Base-by-base conservation (phyloP, 1,140 invertebrate genomes). In the Physella acuta region DNA sequence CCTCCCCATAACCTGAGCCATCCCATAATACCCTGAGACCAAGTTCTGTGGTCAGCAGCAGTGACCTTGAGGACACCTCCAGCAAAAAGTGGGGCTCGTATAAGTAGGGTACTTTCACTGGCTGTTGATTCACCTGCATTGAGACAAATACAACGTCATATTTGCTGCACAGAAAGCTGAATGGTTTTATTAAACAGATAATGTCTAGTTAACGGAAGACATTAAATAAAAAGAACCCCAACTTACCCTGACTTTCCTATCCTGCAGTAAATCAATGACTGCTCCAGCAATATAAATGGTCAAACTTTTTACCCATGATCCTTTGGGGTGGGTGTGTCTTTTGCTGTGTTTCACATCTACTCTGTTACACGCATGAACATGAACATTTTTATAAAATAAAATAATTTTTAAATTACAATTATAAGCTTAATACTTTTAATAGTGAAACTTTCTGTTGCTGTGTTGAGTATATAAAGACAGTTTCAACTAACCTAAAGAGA, bases 271-370 rank as follows among this genome's bases (percentile, higher is more conserved):
- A 36, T 78, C 74, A 20, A 84, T 73, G 26, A 72, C 69, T 30
- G 70, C 62, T 3, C 76, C 73, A 63, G 73, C 80, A 52, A 90
- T 84, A 83, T 90, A 92, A 0, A 97, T 86, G 0, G 93, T 92
- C 8, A 95, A 90, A 14, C 93, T 92, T 81, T 94, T 92, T 0
- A 93, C 94, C 91, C 92, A 94, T 0, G 93, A 91, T n/a, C 93
- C 94, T 65, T 89, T 89, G 73, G 88, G 89, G 5, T 90, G 90
- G 55, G 88, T 88, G 66, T 75, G 75, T 51, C 92, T 86, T 1
- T 90, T 91, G 81, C 94, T 93, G 80, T 97, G 96, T 1, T 93
- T 92, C 30, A 97, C 92, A 70, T 94, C 89, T 64, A 97, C 91
- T 14, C 92, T 93, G 79, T 94, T 95, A 67, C 28, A 65, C 31